Evolutionary conservation across 2,888 invertebrate genomes (phyloP).

Genomic region (Drosophila trichaetosa): DNA sequence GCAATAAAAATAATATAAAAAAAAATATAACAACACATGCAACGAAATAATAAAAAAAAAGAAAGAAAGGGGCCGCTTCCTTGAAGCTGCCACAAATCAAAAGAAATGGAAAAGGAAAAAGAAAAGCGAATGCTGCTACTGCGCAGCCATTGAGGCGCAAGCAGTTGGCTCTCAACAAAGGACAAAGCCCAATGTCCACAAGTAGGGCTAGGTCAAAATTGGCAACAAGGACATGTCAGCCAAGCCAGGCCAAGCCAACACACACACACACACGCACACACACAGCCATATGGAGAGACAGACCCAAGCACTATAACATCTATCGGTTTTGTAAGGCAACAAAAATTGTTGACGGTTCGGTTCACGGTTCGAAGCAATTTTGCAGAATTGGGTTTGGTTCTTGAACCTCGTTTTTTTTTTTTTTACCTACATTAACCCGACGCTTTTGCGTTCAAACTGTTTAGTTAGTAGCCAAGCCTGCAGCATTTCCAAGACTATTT

Average conservation of each 20-base stretch:
- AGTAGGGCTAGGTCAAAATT: conserved; percentile 77
- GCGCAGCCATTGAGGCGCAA: conserved; percentile 39
- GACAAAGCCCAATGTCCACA: conserved; percentile 53
- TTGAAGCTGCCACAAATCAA: conserved; percentile 34
- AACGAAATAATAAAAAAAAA: not conserved
- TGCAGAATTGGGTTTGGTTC: not conserved
- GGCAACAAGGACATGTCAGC: conserved; percentile 39
- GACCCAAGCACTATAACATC: conserved; percentile 1
- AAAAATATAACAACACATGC: not conserved
- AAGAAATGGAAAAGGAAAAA: conserved; percentile 29
- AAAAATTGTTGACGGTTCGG: not conserved
- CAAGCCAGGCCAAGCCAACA: conserved; percentile 7
- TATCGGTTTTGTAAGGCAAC: conserved; percentile 1
- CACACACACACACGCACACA: conserved; percentile 14
- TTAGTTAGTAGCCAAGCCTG: not conserved
- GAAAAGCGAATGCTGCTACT: conserved; percentile 25
- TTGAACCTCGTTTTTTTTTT: not conserved
- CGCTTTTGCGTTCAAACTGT: not conserved
- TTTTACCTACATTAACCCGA: not conserved
- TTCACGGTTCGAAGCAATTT: not conserved
- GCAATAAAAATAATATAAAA: conserved; percentile 32
- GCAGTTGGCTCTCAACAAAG: conserved; percentile 41
- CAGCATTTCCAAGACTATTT: not conserved
- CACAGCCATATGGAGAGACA: not conserved
- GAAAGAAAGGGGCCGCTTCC: conserved; percentile 17